Base-by-base conservation (phyloP, 2,113 vertebrate genomes). In the Leucopsar rothschildi region DNA sequence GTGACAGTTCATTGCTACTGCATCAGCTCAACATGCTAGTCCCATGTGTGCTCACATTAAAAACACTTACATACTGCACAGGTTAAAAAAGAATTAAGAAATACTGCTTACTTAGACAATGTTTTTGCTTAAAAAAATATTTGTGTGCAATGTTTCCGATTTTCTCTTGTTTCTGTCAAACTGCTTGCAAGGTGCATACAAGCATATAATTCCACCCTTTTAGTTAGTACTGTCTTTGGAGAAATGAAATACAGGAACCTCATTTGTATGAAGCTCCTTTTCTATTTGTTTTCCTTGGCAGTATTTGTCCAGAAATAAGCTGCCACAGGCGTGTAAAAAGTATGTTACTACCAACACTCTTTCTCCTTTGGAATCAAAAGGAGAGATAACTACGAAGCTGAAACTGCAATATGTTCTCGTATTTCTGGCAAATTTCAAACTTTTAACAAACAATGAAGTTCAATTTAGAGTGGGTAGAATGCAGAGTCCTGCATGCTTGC, bases 1-100 rank as follows among this genome's bases (percentile, higher is more conserved):
- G 91, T 96, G 92, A 93, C 89, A 94, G 78, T 66, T 96, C 70
- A 49, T 39, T 90, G 75, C 68, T 89, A 61, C 85, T 76, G 70
- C 64, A 91, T 49, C 75, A 73, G 94, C 81, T 88, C 37, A 92
- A 80, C 50, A 81, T 68, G 77, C 82, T 81, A 60, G 47, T 69
- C 82, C 71, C 83, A 42, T 28, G 73, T 5, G 8, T n/a, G 60
- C n/a, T 77, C 24, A 94, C 24, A 60, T 68, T 85, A 72, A 76
- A 87, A 96, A 96, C 73, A 93, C 31, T 35, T 70, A 52, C 66
- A 94, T 27, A 29, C 15, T 53, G 14, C 14, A n/a, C 1, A 27
- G 76, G 28, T 21, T 44, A 40, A 53, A 82, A 88, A 44, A 31
- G 7, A 25, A 65, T n/a, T 23, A 53, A 15, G 12, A 90, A 85